phyloP scores from a whole-genome alignment of 2,113 vertebrate genomes.

The sheep (Ovis aries) region ARS-UI_Ramb_v3.0 NC_056055.1:190522501-190523000 shows the following conservation, averaged over 20 bases:
- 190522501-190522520: neutral
- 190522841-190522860: neutral
- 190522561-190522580: neutral
- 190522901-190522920: neutral
- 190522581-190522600: neutral
- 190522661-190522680: neutral
- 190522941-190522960: neutral
- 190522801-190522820: neutral
- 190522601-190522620: neutral
- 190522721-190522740: neutral
- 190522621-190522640: too few species aligned
- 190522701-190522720: neutral
- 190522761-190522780: neutral
- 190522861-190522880: neutral
- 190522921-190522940: neutral
- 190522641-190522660: too few species aligned
- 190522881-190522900: too few species aligned
- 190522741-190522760: neutral
- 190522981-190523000: neutral
- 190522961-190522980: neutral
- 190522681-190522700: neutral
- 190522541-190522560: neutral
- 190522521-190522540: neutral
- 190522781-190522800: neutral
- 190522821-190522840: neutral